These are phyloP conservation scores for Amphilophus citrinellus DNA, from an alignment of 2,113 vertebrate genomes.

Conservation along the genomic window DNA sequence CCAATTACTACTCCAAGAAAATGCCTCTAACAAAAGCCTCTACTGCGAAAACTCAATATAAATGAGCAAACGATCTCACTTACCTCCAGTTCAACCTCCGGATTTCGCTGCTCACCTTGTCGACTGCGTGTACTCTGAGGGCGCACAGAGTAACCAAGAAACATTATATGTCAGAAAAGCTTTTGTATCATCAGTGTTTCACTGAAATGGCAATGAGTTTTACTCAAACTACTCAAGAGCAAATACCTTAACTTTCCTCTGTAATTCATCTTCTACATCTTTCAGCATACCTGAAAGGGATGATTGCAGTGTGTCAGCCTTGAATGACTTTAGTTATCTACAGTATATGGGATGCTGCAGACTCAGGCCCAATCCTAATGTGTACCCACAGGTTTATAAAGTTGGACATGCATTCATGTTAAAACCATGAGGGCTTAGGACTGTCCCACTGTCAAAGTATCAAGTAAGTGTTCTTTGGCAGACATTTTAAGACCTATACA, in stretches of 20 bases:
- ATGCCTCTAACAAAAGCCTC: background rate
- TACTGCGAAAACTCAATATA: background rate
- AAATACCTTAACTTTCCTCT: conserved; percentile 96
- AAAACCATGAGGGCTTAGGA: background rate
- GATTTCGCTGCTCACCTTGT: conserved; percentile 97
- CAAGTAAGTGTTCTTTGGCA: background rate
- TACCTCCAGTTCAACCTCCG: conserved; percentile 97
- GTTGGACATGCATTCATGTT: background rate
- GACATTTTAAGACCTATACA: background rate
- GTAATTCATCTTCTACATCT: conserved; percentile 98
- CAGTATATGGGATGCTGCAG: background rate
- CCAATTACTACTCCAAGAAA: background rate
- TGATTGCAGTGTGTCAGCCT: background rate
- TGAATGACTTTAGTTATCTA: background rate
- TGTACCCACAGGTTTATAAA: background rate
- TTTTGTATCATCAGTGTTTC: background rate
- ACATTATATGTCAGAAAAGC: background rate
- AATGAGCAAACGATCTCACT: conserved; percentile 15
- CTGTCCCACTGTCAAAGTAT: background rate
- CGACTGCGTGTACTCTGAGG: conserved; percentile 95
- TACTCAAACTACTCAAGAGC: background rate
- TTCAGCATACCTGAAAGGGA: conserved; percentile 92
- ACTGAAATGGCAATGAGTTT: background rate
- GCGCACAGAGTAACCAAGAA: background rate
- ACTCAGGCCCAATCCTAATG: background rate